Evolutionary conservation across 1,140 invertebrate genomes (phyloP), one percentile per base, ranked within the genome.

Genomic region (Drosophila malerkotliana): DNA sequence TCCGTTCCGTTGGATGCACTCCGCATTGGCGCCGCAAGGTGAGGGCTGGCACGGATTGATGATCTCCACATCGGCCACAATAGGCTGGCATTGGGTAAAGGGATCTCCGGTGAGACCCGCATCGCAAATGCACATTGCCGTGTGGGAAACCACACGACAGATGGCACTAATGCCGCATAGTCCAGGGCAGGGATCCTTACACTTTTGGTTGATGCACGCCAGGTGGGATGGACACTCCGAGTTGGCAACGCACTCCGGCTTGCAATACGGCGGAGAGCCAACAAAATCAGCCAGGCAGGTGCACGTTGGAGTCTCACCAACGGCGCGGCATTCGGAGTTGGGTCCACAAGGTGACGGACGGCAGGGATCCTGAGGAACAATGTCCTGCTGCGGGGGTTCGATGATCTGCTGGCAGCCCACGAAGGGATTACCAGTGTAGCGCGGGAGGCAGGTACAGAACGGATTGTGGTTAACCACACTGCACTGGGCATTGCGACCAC

Each of bases 11-110:
- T 95, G 94, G 48, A 92, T 93, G 85, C 96, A 97, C 58, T 94
- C 91, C 1, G 96, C 95, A 85, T 96, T 96, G n/a, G 95, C 90
- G 32, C 96, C 96, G 81, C 96, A 97, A 7, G 96, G 96, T 12
- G 95, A 95, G 26, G 96, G 95, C 53, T 93, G 93, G 75, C 96
- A 97, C 4, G 95, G 95, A 72, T 93, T 92, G 21, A 93, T 93
- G 15, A 91, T 90, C 90, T 92, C 88, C n/a, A 92, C 90, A 32
- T 83, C 79, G 5, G 72, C 77, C 26, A 81, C 72, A 60, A 92
- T 91, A 92, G 87, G 90, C 7, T 92, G 64, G 83, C 96, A 96
- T 56, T 93, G 93, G 24, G 93, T 93, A 80, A 96, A 95, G 26
- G 96, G 95, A 93, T 96, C 95, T 21, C 96, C 96, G 15, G 94